Base-by-base conservation (phyloP, 2,888 invertebrate species). In the Galeruca laticollis region DNA sequence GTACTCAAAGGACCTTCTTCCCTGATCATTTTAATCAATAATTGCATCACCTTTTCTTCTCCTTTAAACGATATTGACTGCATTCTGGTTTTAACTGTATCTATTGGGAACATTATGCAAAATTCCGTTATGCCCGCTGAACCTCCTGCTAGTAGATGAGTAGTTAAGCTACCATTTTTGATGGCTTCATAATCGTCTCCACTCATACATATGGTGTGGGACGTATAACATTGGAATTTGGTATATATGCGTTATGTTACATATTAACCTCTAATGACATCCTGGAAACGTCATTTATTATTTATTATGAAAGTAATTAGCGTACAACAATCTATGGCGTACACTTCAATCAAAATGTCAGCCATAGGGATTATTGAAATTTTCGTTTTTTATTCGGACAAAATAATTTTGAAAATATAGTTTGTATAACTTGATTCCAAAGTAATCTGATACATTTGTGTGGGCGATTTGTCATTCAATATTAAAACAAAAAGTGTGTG, bases 21-120 rank as follows among this genome's bases (percentile, higher is more conserved):
- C 3, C 8, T 9, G 0, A 67, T 20, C 66, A 67, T 67, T 35
- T 49, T 67, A 11, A 26, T 20, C 11, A 67, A 52, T 2, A 52
- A 26, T 40, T 52, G 10, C 2, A 65, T 18, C 9, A 65, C 18
- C 10, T 26, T 57, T n/a, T 18, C 40, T 13, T 18, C n/a, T 9
- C 57, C 65, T 18, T 35, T 57, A 18, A 65, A 65, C 5, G 56
- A 43, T 21, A 65, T 51, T 10, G 65, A 65, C 20, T 65, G 66
- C 66, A 67, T 67, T 60, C 66, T 49, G 52, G 66, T 67, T 40
- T 67, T 67, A 1, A 67, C 60, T 2, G 66, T 60, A 40, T 67
- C 66, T n/a, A 67, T 59, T 33, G 66, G 66, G 18, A 59, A 67
- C 66, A 67, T 67, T 21, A 67, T 26, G 31, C 59, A 51, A 35